A percentile compares a stretch with the other conserved stretches of the same genome.
Conservation (phyloP, 2,113 vertebrate genomes). For the Girardinichthys multiradiatus region DNA sequence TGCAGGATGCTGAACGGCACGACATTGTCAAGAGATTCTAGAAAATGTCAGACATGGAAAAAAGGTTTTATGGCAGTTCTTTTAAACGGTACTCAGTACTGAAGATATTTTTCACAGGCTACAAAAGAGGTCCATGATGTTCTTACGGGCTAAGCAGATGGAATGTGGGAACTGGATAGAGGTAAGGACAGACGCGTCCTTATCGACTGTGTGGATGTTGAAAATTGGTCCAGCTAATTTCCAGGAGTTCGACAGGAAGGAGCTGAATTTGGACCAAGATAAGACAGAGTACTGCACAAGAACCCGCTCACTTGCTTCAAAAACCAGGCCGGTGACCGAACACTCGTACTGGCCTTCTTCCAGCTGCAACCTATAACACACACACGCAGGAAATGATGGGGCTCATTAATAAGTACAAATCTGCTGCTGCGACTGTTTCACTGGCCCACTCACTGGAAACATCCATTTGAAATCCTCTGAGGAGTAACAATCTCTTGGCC, state of each 20-base stretch:
- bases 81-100: not conserved
- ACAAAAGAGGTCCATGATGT: not conserved
- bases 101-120: not conserved
- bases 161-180: conserved; percentile 90
- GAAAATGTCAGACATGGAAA: not conserved
- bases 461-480: conserved; percentile 77
- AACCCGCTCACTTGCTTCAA: conserved; percentile 79
- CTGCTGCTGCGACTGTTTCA: not conserved
- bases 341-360: conserved; percentile 84
- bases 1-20: conserved; percentile 86
- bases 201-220: conserved; percentile 81
- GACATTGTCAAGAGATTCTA: conserved; percentile 61
- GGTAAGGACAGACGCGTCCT: conserved; percentile 71
- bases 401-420: not conserved
- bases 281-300: conserved; percentile 80
- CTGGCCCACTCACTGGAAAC: conserved; percentile 78
- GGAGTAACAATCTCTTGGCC: conserved; percentile 81
- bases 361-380: conserved; percentile 76
- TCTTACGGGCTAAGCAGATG: conserved; percentile 86
- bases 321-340: conserved; percentile 82
- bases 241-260: conserved; percentile 81
- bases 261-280: conserved; percentile 86
- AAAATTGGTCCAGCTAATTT: conserved; percentile 88
- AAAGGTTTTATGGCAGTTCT: not conserved
- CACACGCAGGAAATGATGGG: not conserved